Evolutionary conservation across 1,140 invertebrate species (phyloP), one percentile per base, ranked within the genome.

Genomic region (Danaus plexippus): DNA sequence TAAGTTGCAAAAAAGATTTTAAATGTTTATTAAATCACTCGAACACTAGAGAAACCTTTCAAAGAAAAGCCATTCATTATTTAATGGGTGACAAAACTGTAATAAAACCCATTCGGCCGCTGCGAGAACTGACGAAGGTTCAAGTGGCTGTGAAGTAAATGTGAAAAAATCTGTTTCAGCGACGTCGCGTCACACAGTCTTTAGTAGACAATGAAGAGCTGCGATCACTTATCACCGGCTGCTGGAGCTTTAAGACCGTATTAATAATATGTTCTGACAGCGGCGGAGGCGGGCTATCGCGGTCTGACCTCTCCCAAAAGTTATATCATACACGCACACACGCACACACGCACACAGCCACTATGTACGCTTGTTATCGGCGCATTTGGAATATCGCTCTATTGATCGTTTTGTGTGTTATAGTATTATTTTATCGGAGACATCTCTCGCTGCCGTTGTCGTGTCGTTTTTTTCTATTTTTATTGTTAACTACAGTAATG

Each of bases 61-160:
- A 71, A 59, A 69, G 73, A 69, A 72, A 64, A 61, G 54, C 67
- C 61, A 75, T 79, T 73, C 75, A 71, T 73, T 69, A 66, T 72
- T 73, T 70, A 62, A 73, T 61, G 64, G 57, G 62, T 65, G 57
- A 71, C 67, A 67, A 76, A 73, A 67, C 46, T 55, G 58, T 52
- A 67, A 67, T 67, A 62, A 68, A 69, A 52, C 54, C 32, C 53
- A 53, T 54, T 58, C 54, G 52, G 54, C 47, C 8, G 11, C 54
- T 32, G 11, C 69, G 72, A 75, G 58, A 69, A 75, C 63, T 67
- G 75, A 76, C 61, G 69, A 71, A 69, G 75, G 74, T 77, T 67
- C 67, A 61, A 76, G 67, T 76, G 70, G 61, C 41, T 40, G 15
- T 11, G 44, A 11, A 32, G 43, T 62, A 66, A 73, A 48, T 46